Evolutionary conservation across 1,140 invertebrate genomes (phyloP), one percentile per base, ranked within the genome.

Genomic region (Solen grandis): DNA sequence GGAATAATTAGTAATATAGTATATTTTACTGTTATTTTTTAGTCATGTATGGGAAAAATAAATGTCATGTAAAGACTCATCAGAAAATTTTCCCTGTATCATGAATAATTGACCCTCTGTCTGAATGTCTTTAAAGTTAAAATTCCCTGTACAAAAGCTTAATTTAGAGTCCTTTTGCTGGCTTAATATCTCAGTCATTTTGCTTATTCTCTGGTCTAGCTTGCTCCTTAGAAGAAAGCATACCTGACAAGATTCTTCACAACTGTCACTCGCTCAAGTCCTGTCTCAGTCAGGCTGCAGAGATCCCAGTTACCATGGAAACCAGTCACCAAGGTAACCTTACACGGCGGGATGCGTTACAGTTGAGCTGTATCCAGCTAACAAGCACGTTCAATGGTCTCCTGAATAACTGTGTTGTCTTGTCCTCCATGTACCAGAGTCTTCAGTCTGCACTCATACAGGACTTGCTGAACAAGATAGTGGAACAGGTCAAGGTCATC

Each of bases 201-300:
- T n/a, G n/a, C n/a, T n/a, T n/a, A n/a, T n/a, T n/a, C n/a, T n/a
- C n/a, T n/a, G n/a, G 54, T 84, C 22, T 72, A 88, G 86, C 73
- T 27, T 68, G 82, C 4, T 75, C 69, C 63, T 33, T 85, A 54
- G 87, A 88, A 57, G 88, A 90, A 36, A 87, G 87, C 76, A 76
- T 88, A 33, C 87, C 84, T 25, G 89, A 90, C 75, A 87, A 88
- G 63, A 79, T 90, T 8, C 68, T 89, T 16, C 59, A 72, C 38
- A 72, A 55, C 25, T 80, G 77, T 38, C 52, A 77, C 27, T 16
- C 50, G 25, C 16, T 82, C 54, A 63, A 55, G 46, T 35, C 38
- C 41, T 65, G 66, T 54, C 25, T 62, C n/a, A 52, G 50, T 41
- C 78, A 81, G 57, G 57, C 29, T 22, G 13, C 38, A 8, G 50